Conservation (phyloP, 2,113 vertebrate species). For the Vimba vimba region DNA sequence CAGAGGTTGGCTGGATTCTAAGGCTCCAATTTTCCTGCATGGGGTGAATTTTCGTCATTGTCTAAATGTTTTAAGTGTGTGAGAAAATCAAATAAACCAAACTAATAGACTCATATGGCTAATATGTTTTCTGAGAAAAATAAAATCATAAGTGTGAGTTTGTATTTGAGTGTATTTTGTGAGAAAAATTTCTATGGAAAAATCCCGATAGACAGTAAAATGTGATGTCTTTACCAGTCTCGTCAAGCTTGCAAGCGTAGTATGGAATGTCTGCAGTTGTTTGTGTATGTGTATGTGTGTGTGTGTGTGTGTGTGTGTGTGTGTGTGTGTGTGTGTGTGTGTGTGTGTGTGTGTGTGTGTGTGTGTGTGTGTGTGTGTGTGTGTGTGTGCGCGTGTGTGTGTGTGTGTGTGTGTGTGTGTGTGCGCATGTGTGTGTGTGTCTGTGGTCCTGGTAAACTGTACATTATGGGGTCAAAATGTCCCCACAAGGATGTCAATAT, state of each 20-base stretch:
- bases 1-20: background rate
- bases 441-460: too few relatives aligned
- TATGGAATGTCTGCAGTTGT: slow-evolving; percentile 51
- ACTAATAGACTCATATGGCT: background rate
- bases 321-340: too few relatives aligned
- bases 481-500: too few relatives aligned
- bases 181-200: slow-evolving; percentile 56
- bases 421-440: too few relatives aligned
- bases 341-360: too few relatives aligned
- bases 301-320: too few relatives aligned
- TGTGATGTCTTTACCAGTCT: slow-evolving; percentile 65
- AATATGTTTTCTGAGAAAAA: background rate
- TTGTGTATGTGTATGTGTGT: background rate
- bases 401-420: too few relatives aligned
- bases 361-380: too few relatives aligned
- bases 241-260: slow-evolving; percentile 57
- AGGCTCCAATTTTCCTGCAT: background rate
- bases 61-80: background rate
- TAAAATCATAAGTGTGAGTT: background rate
- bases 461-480: too few relatives aligned
- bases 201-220: slow-evolving; percentile 59
- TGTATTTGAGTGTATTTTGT: background rate
- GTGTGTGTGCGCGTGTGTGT: too few relatives aligned
- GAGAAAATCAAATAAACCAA: background rate
- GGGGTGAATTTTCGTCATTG: background rate